Conservation (phyloP, 2,113 vertebrate species). For the Macquaria australasica region DNA sequence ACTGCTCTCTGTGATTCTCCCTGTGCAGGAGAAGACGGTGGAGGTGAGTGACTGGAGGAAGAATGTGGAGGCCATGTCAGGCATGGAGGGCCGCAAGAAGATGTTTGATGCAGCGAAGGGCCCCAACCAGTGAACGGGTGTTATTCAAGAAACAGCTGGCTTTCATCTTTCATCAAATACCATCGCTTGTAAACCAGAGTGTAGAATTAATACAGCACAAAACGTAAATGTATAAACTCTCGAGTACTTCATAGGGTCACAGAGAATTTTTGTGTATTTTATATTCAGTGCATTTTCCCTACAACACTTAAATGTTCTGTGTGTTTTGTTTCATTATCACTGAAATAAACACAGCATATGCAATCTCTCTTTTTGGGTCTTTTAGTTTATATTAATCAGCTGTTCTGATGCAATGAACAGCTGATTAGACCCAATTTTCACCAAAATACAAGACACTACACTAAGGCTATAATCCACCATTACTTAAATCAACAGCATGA, state of each 20-base stretch:
- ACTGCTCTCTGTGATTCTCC: not conserved
- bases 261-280: not conserved
- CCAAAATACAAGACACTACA: not conserved
- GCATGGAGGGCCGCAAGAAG: slow-evolving; percentile 95
- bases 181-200: not conserved
- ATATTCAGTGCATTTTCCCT: not conserved
- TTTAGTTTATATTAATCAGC: not conserved
- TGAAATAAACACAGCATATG: slow-evolving; percentile 38
- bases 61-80: slow-evolving; percentile 93
- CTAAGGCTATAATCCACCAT: not conserved
- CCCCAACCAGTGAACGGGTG: slow-evolving; percentile 63
- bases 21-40: slow-evolving; percentile 74
- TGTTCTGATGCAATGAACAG: not conserved
- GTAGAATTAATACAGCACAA: not conserved
- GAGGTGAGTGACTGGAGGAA: slow-evolving; percentile 94
- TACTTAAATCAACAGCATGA: not conserved
- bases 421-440: not conserved
- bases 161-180: not conserved
- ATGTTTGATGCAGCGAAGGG: slow-evolving; percentile 89
- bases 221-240: not conserved
- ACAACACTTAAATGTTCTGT: not conserved
- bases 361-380: not conserved
- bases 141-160: not conserved
- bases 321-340: slow-evolving; percentile 5
- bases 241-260: not conserved